Base-by-base conservation (phyloP, 92 coral and sea anemone species). In the Hydrozoanthus gracilis region DNA sequence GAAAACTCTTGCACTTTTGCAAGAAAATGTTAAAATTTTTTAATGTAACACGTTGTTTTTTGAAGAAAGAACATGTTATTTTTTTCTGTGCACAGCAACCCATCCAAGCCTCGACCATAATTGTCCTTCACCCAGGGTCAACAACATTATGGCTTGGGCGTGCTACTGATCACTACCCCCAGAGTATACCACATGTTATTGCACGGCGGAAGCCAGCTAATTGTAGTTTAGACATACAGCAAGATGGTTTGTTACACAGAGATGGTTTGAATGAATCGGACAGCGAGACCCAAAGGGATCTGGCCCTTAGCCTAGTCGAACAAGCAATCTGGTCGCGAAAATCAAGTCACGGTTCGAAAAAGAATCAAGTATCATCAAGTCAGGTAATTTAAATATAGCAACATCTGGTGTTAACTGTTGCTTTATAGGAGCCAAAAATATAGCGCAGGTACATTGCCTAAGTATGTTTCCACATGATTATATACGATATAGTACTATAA, bases 311-410 rank as follows among this genome's bases (percentile, higher is more conserved):
- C 80, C 95, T 97, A 51, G 96, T 97, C 7, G 99, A 97, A 55
- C 99, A 97, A 91, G 99, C 98, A 10, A 93, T 95, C 56, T 93
- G 98, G 98, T 92, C 99, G 17, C 92, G 98, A 71, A 97, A 93
- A 78, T 71, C 94, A 3, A 87, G 80, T 78, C 89, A 90, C 64
- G 98, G 93, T n/a, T 88, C 92, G 60, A 89, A 89, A 61, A 91
- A 91, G 56, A 89, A 91, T 16, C 91, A 91, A 20, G 83, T 89
- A 11, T 83, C 94, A 44, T 87, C 88, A 56, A 84, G 76, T 66
- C 94, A 91, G 88, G 92, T 88, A 16, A 58, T 70, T 13, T 49
- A 60, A 20, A 4, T 14, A 20, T n/a, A 10, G 61, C 52, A 55
- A 67, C 39, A 27, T 27, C 39, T 0, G 39, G 2, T 27, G 39